These are phyloP conservation scores for Tiliacea citrago DNA, from an alignment of 2,888 invertebrate species.

Conservation along the genomic window DNA sequence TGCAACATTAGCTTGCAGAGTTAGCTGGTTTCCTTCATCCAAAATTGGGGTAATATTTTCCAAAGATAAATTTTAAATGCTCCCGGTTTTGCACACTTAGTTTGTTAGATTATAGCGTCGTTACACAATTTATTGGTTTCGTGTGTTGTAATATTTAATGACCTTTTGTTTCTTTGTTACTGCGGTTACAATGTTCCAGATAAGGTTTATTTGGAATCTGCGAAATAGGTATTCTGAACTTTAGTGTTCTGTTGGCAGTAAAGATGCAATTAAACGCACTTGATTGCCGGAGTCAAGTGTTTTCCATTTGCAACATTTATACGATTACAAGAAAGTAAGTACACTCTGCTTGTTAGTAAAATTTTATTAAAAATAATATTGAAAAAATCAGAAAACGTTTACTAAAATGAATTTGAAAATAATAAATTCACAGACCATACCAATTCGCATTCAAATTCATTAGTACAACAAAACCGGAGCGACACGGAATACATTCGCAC, in stretches of 20 bases:
- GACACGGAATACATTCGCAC: slow-evolving; percentile 38
- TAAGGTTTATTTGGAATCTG: slow-evolving; percentile 64
- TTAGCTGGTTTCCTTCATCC: slow-evolving; percentile 78
- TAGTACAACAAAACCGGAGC: slow-evolving; percentile 33
- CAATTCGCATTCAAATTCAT: slow-evolving; percentile 39
- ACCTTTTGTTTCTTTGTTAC: slow-evolving; percentile 66
- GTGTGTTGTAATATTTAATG: slow-evolving; percentile 76
- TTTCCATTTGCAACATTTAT: slow-evolving; percentile 63
- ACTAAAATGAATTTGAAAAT: background rate
- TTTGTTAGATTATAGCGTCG: slow-evolving; percentile 82
- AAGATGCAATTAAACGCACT: slow-evolving; percentile 68
- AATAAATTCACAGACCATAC: slow-evolving; percentile 28
- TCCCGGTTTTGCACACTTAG: slow-evolving; percentile 81
- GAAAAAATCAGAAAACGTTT: background rate
- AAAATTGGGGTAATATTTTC: slow-evolving; percentile 85
- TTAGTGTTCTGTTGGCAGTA: slow-evolving; percentile 57
- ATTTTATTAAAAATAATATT: slow-evolving; percentile 31
- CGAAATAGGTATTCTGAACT: slow-evolving; percentile 58
- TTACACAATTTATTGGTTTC: slow-evolving; percentile 79
- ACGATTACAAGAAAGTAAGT: slow-evolving; percentile 40
- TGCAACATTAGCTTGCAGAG: slow-evolving; percentile 83
- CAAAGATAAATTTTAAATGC: slow-evolving; percentile 87
- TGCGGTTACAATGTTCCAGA: slow-evolving; percentile 63
- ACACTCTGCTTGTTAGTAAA: slow-evolving; percentile 19
- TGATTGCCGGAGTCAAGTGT: slow-evolving; percentile 55